Evolutionary conservation across 2,888 invertebrate genomes (phyloP).

Genomic region (Amphiduros pacificus): DNA sequence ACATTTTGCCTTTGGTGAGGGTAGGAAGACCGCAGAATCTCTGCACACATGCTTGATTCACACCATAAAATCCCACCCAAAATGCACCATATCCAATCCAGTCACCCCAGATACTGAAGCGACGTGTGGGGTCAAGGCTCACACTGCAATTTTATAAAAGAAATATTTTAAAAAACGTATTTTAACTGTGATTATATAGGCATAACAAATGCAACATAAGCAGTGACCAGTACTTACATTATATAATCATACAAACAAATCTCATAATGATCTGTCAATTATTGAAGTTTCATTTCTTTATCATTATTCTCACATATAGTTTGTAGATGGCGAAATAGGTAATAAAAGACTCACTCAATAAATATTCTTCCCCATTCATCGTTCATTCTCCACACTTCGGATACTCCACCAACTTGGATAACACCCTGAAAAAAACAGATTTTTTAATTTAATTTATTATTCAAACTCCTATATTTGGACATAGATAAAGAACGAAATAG

Average conservation of each 20-base stretch:
- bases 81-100: not conserved
- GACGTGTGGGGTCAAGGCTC: not conserved
- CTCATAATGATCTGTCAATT: too few species aligned
- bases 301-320: too few species aligned
- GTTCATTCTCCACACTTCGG: not conserved
- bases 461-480: too few species aligned
- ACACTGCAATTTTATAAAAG: not conserved
- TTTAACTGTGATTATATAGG: too few species aligned
- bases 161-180: too few species aligned
- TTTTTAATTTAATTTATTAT: too few species aligned
- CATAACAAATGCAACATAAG: too few species aligned
- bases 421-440: not conserved
- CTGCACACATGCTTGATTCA: conserved; percentile 7
- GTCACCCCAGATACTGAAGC: not conserved
- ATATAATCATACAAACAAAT: too few species aligned
- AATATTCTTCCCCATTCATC: conserved; percentile 4
- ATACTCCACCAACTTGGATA: not conserved
- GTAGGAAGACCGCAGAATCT: not conserved
- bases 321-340: too few species aligned
- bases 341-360: conserved; percentile 3
- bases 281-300: too few species aligned
- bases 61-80: not conserved
- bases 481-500: too few species aligned
- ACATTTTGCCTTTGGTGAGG: not conserved
- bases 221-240: too few species aligned